Evolutionary conservation across 1,140 invertebrate species (phyloP), one percentile per base, ranked within the genome.

Genomic region (Eueides isabella): DNA sequence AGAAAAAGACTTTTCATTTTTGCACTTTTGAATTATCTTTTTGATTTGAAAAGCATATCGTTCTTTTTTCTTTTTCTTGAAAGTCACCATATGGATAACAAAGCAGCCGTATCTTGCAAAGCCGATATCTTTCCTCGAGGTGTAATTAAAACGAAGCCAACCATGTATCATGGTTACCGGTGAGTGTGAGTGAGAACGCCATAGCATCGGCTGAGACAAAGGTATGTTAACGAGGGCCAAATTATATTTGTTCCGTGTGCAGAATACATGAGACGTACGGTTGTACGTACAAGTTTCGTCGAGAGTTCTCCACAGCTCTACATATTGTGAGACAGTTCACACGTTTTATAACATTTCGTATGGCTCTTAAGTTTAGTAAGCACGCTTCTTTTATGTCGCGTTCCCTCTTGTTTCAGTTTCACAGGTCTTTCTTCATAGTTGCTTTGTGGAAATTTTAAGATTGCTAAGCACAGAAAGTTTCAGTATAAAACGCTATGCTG

Each of bases 211-310:
- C 65, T 66, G 76, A 82, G 75, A 82, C 62, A 72, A 67, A 55
- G 73, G 38, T 75, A 80, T 80, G 79, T 83, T 88, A 85, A 88
- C 81, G 76, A 87, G 83, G 64, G 67, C 78, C 76, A 83, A 89
- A 89, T 87, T 87, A 89, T 88, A 87, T 87, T 87, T 85, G 79
- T 83, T 83, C 72, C 80, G 79, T 81, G 79, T 80, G 74, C 69
- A 61, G 80, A 80, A 79, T 81, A 81, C 82, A 79, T 33, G 67
- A 68, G 72, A 75, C 71, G 72, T 72, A 71, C 63, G 74, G 64
- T 74, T 64, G 67, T 69, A 61, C 74, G 70, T 80, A 71, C 67
- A 76, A 84, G 72, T 80, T 82, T 75, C 62, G 72, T 66, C 63
- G 64, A 74, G 71, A 70, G 62, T 77, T 63, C 44, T 73, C 64